Evolutionary conservation across 2,888 invertebrate species (phyloP).

Genomic region (Papilio elwesi): DNA sequence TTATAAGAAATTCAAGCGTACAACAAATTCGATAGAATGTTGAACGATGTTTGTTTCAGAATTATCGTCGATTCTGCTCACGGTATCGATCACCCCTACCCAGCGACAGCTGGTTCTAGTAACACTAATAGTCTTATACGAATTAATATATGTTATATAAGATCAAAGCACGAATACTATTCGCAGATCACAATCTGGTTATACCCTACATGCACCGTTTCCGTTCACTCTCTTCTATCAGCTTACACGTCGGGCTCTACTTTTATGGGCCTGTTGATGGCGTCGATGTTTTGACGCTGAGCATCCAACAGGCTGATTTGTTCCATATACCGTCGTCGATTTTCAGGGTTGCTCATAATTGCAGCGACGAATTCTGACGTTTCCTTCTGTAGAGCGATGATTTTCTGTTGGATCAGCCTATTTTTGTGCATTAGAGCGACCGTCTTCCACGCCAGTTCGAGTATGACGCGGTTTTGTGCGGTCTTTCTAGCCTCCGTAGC

Average conservation of each 20-base stretch:
- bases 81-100: slow-evolving; percentile 2
- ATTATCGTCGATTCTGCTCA: neutral
- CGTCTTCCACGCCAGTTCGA: slow-evolving; percentile 86
- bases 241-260: slow-evolving; percentile 53
- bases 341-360: slow-evolving; percentile 83
- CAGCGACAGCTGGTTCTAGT: neutral
- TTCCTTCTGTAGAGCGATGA: slow-evolving; percentile 85
- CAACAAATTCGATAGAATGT: neutral
- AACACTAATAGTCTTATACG: slow-evolving; percentile 21
- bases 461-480: slow-evolving; percentile 77
- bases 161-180: slow-evolving; percentile 23
- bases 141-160: slow-evolving; percentile 16
- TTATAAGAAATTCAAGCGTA: neutral
- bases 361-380: slow-evolving; percentile 85
- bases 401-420: slow-evolving; percentile 84
- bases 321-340: slow-evolving; percentile 63
- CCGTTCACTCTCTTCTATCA: slow-evolving; percentile 39
- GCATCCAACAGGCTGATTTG: slow-evolving; percentile 56
- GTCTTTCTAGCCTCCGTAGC: slow-evolving; percentile 56
- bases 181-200: slow-evolving; percentile 30
- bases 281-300: slow-evolving; percentile 46
- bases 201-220: slow-evolving; percentile 21
- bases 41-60: neutral
- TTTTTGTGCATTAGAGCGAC: slow-evolving; percentile 86
- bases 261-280: slow-evolving; percentile 56